Evolutionary conservation across 30 jellyfish, hydroid and myxozoan species (phyloP).

Genomic region (Pelagia noctiluca): DNA sequence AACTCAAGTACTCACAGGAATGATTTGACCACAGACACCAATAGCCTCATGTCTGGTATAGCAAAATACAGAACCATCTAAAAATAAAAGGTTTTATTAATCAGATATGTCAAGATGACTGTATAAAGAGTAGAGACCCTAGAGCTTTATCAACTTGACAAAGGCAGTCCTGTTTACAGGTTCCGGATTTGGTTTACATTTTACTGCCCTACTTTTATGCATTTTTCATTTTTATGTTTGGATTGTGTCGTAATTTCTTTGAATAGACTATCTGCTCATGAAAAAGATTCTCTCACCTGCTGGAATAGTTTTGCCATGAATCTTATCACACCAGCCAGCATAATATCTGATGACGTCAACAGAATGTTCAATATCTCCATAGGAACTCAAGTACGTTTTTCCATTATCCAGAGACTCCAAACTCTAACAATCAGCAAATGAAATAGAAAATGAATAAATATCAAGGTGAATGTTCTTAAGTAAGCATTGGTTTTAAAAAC

Average conservation of each 20-base stretch:
- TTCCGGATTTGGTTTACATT: no score
- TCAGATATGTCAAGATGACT: no score
- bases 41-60: slow-evolving; percentile 94
- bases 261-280: no score
- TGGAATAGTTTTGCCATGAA: slow-evolving; percentile 94
- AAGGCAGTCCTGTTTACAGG: no score
- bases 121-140: no score
- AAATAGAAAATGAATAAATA: no score
- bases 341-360: slow-evolving; percentile 84
- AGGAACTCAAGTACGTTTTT: slow-evolving; percentile 73
- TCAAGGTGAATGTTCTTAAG: no score
- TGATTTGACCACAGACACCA: slow-evolving; percentile 96
- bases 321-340: slow-evolving; percentile 98
- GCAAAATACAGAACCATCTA: slow-evolving; percentile 84
- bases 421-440: slow-evolving; percentile 71
- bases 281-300: slow-evolving; percentile 58
- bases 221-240: no score
- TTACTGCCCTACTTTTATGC: no score
- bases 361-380: slow-evolving; percentile 83
- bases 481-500: no score
- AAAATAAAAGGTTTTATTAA: no score
- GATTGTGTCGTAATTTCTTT: no score
- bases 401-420: slow-evolving; percentile 96
- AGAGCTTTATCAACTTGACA: neutral
- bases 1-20: slow-evolving; percentile 76